Evolutionary conservation across 2,113 vertebrate genomes (phyloP), one percentile per base, ranked within the genome.

Genomic region (Eurystomus gularis): DNA sequence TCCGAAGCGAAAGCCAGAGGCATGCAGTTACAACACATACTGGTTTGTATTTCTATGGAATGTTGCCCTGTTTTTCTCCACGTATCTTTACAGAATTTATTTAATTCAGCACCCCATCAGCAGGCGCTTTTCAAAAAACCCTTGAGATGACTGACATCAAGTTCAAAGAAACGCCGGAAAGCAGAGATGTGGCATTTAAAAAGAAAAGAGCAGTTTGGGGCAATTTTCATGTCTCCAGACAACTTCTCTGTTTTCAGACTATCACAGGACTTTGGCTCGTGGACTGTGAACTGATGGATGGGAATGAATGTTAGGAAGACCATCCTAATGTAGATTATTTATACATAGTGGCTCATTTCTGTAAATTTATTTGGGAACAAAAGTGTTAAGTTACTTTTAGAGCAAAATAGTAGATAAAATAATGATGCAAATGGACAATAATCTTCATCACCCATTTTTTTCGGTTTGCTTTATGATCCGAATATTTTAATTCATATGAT

Each of bases 121-220:
- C 6, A 1, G 28, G 11, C 1, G 1, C 9, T 25, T 57, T 14
- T 28, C 5, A 23, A 4, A n/a, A n/a, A n/a, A n/a, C 29, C n/a
- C n/a, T 48, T 2, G 5, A 65, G 58, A 78, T 0, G 1, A 55
- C 19, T 48, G n/a, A 35, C 9, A 33, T 10, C 26, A 33, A 35
- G 15, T 17, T 31, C n/a, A 60, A 75, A 60, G 44, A 52, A 52
- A 54, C 54, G 39, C 14, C 60, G 58, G 31, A 48, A 40, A 54
- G 29, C 24, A 73, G n/a, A 8, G 60, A 20, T 1, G 13, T 28
- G 40, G 23, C 60, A 54, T 73, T 84, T 79, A 33, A 48, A 66
- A 51, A 88, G 28, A 40, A 65, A 80, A 35, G 4, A 68, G 28
- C 12, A 13, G 20, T 3, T 51, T 58, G 31, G 0, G 3, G 25